Conservation (phyloP, 2,888 invertebrate species). For the Sceliomorpha sp. region DNA sequence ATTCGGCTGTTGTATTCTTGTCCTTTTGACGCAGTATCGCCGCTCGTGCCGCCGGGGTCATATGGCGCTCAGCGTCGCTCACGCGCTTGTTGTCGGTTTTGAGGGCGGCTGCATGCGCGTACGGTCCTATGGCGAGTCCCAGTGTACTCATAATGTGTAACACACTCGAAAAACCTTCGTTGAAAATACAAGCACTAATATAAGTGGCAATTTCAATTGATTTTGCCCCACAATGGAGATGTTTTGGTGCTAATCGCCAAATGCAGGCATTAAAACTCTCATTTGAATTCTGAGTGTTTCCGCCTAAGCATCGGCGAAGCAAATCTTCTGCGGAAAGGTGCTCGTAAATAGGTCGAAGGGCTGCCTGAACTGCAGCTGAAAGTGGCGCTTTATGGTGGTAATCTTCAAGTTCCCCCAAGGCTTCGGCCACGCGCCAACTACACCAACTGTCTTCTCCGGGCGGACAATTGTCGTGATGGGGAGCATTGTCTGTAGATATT, state of each 20-base stretch:
- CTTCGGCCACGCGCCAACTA: slow-evolving; percentile 4
- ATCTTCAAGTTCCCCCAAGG: slow-evolving; percentile 4
- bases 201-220: slow-evolving; percentile 4
- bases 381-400: slow-evolving; percentile 1
- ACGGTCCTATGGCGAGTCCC: too few species aligned
- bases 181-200: background rate
- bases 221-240: slow-evolving; percentile 3
- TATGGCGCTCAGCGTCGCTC: too few species aligned
- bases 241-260: slow-evolving; percentile 3
- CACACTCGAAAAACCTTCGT: background rate
- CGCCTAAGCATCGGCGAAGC: too few species aligned
- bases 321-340: slow-evolving; percentile 4
- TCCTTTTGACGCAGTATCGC: too few species aligned
- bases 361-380: slow-evolving; percentile 4
- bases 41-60: too few species aligned
- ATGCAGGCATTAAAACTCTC: too few species aligned
- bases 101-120: too few species aligned
- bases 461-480: slow-evolving; percentile 1
- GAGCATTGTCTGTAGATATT: background rate
- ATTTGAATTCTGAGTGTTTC: slow-evolving; percentile 5
- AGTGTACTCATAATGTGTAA: too few species aligned
- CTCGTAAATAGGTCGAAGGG: slow-evolving; percentile 4
- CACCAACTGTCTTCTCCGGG: slow-evolving; percentile 2
- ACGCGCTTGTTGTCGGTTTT: too few species aligned
- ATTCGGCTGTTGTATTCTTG: too few species aligned